Conservation (phyloP, 2,797 vertebrate genomes). For the Poecilia gillii region DNA sequence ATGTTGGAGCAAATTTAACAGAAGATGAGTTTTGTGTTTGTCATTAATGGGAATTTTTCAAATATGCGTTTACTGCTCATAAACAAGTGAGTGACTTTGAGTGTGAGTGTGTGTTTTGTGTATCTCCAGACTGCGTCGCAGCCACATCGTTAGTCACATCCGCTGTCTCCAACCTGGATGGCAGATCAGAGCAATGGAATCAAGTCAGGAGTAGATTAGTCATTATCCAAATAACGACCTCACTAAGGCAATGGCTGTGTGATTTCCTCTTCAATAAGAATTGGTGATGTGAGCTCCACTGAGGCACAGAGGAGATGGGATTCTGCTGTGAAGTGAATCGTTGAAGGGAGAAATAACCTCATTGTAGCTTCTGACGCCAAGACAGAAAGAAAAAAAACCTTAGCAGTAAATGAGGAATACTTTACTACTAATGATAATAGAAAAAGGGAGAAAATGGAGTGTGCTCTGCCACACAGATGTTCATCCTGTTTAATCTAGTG, state of each 20-base stretch:
- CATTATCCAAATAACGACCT: conserved; percentile 75
- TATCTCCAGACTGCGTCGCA: conserved; percentile 58
- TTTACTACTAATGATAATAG: conserved; percentile 39
- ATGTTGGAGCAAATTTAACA: background rate
- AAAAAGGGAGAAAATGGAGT: background rate
- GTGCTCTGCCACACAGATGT: conserved; percentile 20
- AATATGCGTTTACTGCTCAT: conserved; percentile 35
- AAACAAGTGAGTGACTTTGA: conserved; percentile 38
- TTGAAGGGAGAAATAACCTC: conserved; percentile 51
- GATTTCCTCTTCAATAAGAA: conserved; percentile 77
- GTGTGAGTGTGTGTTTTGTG: conserved; percentile 12
- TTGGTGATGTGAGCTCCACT: conserved; percentile 67
- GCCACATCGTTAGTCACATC: conserved; percentile 74
- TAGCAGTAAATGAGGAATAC: conserved; percentile 32
- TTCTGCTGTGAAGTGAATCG: conserved; percentile 64
- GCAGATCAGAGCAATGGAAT: conserved; percentile 67
- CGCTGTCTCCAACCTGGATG: conserved; percentile 67
- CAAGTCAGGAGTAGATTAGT: conserved; percentile 69
- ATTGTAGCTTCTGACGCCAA: conserved; percentile 30
- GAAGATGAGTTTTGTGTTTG: background rate
- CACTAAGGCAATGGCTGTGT: conserved; percentile 51
- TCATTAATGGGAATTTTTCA: conserved; percentile 8
- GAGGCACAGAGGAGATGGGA: conserved; percentile 66
- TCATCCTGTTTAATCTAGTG: conserved; percentile 36
- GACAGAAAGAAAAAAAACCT: conserved; percentile 11